Base-by-base conservation (phyloP, 1,140 invertebrate genomes). In the Orchestia grillus region DNA sequence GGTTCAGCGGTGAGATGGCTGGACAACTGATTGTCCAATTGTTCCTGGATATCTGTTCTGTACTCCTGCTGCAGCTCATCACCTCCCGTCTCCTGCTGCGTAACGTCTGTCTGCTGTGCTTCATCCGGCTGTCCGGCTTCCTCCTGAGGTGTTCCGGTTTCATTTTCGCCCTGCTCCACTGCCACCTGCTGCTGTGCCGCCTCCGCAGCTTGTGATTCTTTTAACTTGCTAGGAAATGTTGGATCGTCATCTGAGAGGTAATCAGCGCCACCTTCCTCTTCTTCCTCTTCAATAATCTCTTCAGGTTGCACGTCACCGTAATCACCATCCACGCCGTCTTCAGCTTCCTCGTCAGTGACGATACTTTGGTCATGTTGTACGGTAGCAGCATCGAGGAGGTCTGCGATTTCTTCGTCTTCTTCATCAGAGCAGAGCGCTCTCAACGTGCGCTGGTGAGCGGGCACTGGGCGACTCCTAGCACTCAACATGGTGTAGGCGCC, bases 381-480 rank as follows among this genome's bases (percentile, higher is more conserved):
- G 36, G 92, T 94, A 19, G 92, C 41, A 6, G 92, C 92, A 40
- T 94, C 92, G 3, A 94, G 44, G 11, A 94, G 92, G 44, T 94
- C 92, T 0, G 92, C 92, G 15, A 94, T 94, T 94, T 94, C 92
- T n/a, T 94, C 92, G 44, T 94, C 92, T 47, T 94, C 92, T 94
- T 94, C 92, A n/a, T 94, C 92, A 94, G 92, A 94, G 36, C 92
- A 94, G 11, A 94, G 44, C 92, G 92, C 92, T 40, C 92, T 44
- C 4, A 94, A n/a, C 3, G 92, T 94, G 92, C 92, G 92, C 44
- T 94, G 41, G 36, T 94, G 92, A 45, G 92, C 92, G 4, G 92
- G 92, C 40, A 94, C 44, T 16, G 92, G 43, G 11, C 44, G 43
- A 45, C 92, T 94, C 36, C 44, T 94, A 11, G 44, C 44, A 40